Conservation (phyloP, 2,888 invertebrate species). For the Mallateleia sp. region DNA sequence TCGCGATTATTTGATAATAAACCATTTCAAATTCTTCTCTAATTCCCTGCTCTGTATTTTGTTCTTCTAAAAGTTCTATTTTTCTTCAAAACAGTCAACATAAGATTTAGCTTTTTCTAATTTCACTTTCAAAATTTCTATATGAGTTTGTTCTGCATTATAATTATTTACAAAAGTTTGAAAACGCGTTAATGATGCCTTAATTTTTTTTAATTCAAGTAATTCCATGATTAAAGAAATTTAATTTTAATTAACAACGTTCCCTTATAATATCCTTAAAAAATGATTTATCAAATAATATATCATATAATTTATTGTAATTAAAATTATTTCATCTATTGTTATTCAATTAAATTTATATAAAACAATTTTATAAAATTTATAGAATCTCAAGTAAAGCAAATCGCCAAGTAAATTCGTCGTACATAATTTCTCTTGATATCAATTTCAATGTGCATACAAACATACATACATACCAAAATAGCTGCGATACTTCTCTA, state of each 20-base stretch:
- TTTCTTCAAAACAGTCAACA: slow-evolving; percentile 12
- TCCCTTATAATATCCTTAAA: too few species aligned
- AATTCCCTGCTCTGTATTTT: background rate
- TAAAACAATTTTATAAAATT: background rate
- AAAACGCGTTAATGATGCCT: slow-evolving; percentile 28
- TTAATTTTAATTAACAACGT: too few species aligned
- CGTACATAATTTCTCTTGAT: background rate
- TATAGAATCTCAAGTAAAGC: too few species aligned
- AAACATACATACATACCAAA: slow-evolving; percentile 8
- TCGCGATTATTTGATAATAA: slow-evolving; percentile 12
- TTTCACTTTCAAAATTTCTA: slow-evolving; percentile 32
- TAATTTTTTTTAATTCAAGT: slow-evolving; percentile 22
- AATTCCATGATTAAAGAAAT: background rate
- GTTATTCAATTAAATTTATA: too few species aligned
- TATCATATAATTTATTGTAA: too few species aligned
- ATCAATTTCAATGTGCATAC: background rate
- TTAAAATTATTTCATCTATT: too few species aligned
- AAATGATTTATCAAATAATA: too few species aligned
- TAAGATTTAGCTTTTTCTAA: slow-evolving; percentile 39
- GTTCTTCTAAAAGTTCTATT: slow-evolving; percentile 11
- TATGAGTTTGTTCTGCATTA: background rate
- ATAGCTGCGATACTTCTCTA: slow-evolving; percentile 10
- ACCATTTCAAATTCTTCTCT: slow-evolving; percentile 22
- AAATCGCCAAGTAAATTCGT: background rate
- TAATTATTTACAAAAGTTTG: slow-evolving; percentile 25